Conservation (phyloP, 2,113 vertebrate genomes). For the Sturnus vulgaris region DNA sequence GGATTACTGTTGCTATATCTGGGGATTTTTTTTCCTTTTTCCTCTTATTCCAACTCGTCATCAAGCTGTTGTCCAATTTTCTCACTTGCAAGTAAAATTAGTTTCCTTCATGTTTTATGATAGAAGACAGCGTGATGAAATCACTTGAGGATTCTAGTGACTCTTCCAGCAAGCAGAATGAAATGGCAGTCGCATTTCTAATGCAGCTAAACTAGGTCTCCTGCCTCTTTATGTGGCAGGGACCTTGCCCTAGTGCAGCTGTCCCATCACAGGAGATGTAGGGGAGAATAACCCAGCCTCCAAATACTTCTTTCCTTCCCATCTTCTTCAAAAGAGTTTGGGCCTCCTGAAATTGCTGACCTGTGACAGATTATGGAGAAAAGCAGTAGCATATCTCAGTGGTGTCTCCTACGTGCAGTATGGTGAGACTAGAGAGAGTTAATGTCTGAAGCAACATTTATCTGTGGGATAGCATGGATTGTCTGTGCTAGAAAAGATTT, state of each 20-base stretch:
- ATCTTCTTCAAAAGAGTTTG: background rate
- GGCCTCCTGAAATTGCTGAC: background rate
- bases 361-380: background rate
- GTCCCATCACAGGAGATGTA: background rate
- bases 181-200: background rate
- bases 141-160: background rate
- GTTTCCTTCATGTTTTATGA: background rate
- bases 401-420: background rate
- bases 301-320: background rate
- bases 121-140: background rate
- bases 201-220: background rate
- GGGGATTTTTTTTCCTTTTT: background rate
- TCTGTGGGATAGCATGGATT: constrained; percentile 51
- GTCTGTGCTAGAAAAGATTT: constrained; percentile 52
- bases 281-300: background rate
- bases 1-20: background rate
- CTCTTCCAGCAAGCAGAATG: background rate
- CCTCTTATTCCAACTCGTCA: background rate
- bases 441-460: constrained; percentile 46
- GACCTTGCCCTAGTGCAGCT: background rate
- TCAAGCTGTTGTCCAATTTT: background rate
- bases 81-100: background rate
- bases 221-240: background rate
- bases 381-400: background rate
- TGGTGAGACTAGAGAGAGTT: constrained; percentile 28